Evolutionary conservation across 2,113 vertebrate genomes (phyloP).

Genomic region (Aspidoscelis tigris): DNA sequence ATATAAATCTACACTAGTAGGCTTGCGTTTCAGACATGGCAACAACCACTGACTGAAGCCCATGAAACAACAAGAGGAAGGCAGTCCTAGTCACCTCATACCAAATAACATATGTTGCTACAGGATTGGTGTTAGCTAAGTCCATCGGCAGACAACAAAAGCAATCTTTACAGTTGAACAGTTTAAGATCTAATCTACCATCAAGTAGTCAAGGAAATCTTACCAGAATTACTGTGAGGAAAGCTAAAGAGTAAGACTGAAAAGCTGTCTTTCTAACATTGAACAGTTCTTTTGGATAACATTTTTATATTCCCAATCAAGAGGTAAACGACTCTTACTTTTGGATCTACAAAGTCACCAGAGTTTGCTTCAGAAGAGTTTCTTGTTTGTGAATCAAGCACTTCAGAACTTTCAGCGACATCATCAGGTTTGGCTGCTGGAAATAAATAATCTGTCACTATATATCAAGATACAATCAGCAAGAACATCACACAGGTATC

Average conservation of each 20-base stretch:
- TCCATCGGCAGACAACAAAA: background rate
- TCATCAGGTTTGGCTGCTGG: slow-evolving; percentile 72
- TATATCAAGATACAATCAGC: background rate
- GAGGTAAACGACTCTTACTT: slow-evolving; percentile 66
- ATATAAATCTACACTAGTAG: background rate
- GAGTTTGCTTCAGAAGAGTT: slow-evolving; percentile 70
- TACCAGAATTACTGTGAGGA: background rate
- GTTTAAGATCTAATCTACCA: background rate
- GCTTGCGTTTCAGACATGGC: too few species aligned
- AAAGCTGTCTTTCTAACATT: background rate
- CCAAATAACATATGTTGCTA: too few species aligned
- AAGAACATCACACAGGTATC: background rate
- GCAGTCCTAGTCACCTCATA: background rate
- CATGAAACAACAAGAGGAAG: background rate
- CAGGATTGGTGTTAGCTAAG: background rate
- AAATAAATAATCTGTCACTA: background rate
- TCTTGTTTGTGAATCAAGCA: slow-evolving; percentile 70
- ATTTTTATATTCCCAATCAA: background rate
- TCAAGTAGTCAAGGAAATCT: background rate
- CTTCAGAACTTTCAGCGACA: slow-evolving; percentile 72
- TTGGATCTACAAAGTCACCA: slow-evolving; percentile 74
- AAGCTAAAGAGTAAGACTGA: background rate
- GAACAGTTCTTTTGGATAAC: background rate
- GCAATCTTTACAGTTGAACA: background rate
- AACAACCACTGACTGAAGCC: too few species aligned